phyloP scores from a whole-genome alignment of 2,113 vertebrate species.

The Triplophysa dalaica region DNA sequence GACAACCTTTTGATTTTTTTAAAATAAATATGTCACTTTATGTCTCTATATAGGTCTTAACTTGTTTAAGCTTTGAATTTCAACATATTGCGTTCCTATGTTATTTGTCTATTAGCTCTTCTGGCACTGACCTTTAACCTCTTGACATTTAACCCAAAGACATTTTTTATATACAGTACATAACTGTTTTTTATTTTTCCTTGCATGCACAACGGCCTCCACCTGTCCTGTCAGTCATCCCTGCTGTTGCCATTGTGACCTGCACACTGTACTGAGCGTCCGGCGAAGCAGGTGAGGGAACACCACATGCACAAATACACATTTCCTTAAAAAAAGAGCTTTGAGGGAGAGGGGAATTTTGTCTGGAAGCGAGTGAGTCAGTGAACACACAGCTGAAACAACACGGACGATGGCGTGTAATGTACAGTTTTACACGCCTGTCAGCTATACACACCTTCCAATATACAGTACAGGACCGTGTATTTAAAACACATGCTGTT shows the following conservation, averaged over 20 bases:
- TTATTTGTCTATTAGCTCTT: too few species aligned
- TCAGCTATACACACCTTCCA: not conserved
- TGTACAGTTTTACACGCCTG: constrained; percentile 14
- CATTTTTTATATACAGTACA: not conserved
- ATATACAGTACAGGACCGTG: not conserved
- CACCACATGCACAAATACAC: not conserved
- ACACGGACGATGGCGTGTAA: constrained; percentile 30
- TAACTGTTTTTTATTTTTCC: not conserved
- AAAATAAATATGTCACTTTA: too few species aligned
- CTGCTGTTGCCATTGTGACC: not conserved
- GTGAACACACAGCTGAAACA: constrained; percentile 50
- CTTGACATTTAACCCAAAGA: not conserved
- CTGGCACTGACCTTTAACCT: too few species aligned
- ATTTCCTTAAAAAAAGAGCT: not conserved
- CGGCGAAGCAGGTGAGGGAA: constrained; percentile 37
- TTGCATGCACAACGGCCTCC: not conserved
- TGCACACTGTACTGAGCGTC: not conserved
- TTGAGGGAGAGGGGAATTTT: constrained; percentile 6
- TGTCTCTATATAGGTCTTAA: too few species aligned
- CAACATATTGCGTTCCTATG: too few species aligned
- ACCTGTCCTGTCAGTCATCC: constrained; percentile 14
- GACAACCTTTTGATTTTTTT: too few species aligned
- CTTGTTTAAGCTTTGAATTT: too few species aligned
- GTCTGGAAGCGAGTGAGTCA: constrained; percentile 46
- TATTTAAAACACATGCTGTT: constrained; percentile 18